Evolutionary conservation across 2,113 vertebrate species (phyloP).

Genomic region (Chiloscyllium plagiosum): DNA sequence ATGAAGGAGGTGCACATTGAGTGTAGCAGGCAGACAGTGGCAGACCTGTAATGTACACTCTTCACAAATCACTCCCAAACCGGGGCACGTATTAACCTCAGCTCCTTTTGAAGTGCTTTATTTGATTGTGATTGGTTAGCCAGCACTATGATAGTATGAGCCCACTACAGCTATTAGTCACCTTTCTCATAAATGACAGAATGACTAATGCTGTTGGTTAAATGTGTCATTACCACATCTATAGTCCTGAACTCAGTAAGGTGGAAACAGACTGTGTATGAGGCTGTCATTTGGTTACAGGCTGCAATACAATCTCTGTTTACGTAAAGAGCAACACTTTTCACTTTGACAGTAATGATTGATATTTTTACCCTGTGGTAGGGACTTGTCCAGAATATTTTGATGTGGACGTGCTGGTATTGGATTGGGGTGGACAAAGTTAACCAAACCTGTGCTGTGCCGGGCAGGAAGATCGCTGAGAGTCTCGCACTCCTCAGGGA

Average conservation of each 20-base stretch:
- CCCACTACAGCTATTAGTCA: conserved; percentile 9
- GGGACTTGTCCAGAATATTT: background rate
- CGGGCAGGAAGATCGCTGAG: no score
- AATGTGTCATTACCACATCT: conserved; percentile 18
- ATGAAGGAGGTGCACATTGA: background rate
- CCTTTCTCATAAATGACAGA: conserved; percentile 22
- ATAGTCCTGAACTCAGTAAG: background rate
- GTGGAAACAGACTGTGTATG: background rate
- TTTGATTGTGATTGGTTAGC: conserved; percentile 9
- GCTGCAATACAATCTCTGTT: background rate
- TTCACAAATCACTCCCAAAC: background rate
- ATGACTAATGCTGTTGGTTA: background rate
- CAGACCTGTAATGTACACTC: background rate
- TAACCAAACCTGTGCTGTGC: no score
- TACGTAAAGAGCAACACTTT: background rate
- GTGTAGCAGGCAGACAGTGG: background rate
- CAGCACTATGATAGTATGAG: background rate
- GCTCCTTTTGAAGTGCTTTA: background rate
- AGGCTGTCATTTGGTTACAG: background rate
- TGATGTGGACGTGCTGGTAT: background rate
- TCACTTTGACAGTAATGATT: background rate
- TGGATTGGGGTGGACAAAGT: no score
- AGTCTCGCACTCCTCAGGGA: no score
- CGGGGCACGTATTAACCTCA: background rate
- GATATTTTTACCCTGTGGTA: background rate